Evolutionary conservation across 2,888 invertebrate species (phyloP).

Genomic region (Taphrorychus bicolor): DNA sequence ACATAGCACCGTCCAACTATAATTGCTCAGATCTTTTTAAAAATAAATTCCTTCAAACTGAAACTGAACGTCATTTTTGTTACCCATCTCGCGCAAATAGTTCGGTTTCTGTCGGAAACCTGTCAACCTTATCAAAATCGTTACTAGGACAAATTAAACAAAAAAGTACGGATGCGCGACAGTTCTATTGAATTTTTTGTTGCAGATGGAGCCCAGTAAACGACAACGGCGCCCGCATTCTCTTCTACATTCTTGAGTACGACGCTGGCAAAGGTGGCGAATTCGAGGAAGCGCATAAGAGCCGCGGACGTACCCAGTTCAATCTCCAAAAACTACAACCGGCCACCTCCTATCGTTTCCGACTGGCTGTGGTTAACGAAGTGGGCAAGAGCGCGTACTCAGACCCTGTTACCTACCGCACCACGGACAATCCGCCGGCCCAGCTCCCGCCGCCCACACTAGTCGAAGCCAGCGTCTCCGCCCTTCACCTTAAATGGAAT

Average conservation of each 20-base stretch:
- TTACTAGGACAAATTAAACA: too few relatives aligned
- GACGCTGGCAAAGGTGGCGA: conserved; percentile 74
- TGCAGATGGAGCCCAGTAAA: conserved; percentile 57
- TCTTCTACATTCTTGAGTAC: conserved; percentile 79
- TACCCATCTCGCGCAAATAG: too few relatives aligned
- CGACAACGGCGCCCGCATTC: conserved; percentile 83
- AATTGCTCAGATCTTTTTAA: too few relatives aligned
- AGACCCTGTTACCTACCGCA: conserved; percentile 66
- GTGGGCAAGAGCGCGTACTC: conserved; percentile 79
- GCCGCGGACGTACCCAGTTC: conserved; percentile 74
- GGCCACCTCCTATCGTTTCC: conserved; percentile 82
- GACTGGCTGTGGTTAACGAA: conserved; percentile 83
- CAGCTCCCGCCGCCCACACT: conserved; percentile 81
- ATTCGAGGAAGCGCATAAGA: conserved; percentile 76
- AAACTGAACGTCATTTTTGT: too few relatives aligned
- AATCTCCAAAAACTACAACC: conserved; percentile 77
- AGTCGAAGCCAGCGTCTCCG: conserved; percentile 67
- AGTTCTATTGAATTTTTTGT: background rate
- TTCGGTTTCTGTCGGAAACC: too few relatives aligned
- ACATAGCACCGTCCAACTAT: too few relatives aligned
- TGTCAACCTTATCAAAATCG: too few relatives aligned
- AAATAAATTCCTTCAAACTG: too few relatives aligned
- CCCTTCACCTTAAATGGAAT: conserved; percentile 77
- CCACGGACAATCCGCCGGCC: conserved; percentile 80
- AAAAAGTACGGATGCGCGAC: too few relatives aligned